Evolutionary conservation across 2,888 invertebrate genomes (phyloP).

Genomic region (Leptinotarsa haldemani): DNA sequence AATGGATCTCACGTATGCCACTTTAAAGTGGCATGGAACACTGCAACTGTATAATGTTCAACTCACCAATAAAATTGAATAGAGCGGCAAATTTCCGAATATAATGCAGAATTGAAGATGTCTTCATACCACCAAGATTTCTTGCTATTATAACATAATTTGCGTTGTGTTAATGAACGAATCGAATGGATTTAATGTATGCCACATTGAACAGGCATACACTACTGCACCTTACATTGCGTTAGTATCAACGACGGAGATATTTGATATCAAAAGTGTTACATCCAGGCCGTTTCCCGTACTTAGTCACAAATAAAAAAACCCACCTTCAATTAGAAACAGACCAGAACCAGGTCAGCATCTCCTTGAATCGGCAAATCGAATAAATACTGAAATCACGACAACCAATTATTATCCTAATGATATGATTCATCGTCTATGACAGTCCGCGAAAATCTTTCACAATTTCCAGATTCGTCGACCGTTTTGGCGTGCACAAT

Average conservation of each 20-base stretch:
- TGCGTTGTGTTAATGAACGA: no score
- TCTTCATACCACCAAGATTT: no score
- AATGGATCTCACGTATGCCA: no score
- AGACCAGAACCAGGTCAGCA: slow-evolving; percentile 10
- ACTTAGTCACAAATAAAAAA: slow-evolving; percentile 1
- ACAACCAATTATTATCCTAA: slow-evolving; percentile 33
- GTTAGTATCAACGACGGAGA: neutral
- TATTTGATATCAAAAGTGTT: neutral
- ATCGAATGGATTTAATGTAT: no score
- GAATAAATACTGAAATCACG: slow-evolving; percentile 29
- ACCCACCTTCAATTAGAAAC: slow-evolving; percentile 8
- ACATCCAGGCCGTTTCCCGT: neutral
- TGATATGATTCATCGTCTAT: slow-evolving; percentile 40
- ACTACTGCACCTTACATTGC: no score
- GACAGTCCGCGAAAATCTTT: slow-evolving; percentile 46
- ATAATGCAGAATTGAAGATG: no score
- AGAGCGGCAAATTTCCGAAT: no score
- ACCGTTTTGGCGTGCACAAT: slow-evolving; percentile 45
- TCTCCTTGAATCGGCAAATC: slow-evolving; percentile 21
- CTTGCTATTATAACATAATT: no score
- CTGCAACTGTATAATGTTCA: no score
- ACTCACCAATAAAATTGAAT: no score
- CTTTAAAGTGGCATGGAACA: no score
- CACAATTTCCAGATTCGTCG: slow-evolving; percentile 47
- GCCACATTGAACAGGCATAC: no score